Percentiles rank a stretch among this genome's conserved stretches.
Conservation (phyloP, 2,888 invertebrate species). For the Hemaris fuciformis region DNA sequence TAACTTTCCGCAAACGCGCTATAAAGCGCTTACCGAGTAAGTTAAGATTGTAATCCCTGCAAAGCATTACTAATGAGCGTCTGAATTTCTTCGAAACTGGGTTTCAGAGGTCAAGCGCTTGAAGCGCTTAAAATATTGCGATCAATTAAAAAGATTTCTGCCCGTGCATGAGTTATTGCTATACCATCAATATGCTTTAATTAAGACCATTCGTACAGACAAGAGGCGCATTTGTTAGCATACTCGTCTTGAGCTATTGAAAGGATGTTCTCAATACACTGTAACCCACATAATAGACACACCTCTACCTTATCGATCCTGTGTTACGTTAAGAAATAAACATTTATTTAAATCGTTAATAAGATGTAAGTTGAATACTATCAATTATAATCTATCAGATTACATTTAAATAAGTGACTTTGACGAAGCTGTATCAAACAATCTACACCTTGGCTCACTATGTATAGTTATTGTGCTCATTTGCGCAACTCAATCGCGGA, state of each 20-base stretch:
- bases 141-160: neutral
- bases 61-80: neutral
- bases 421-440: slow-evolving; percentile 5
- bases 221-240: neutral
- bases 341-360: neutral
- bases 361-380: slow-evolving; percentile 1
- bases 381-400: neutral
- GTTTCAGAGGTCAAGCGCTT: neutral
- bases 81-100: neutral
- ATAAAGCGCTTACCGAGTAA: neutral
- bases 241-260: neutral
- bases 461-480: slow-evolving; percentile 1
- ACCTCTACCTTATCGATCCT: neutral
- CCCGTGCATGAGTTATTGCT: neutral
- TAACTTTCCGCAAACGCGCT: neutral
- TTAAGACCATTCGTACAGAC: neutral
- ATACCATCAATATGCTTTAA: neutral
- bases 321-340: neutral
- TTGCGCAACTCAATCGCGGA: slow-evolving; percentile 29
- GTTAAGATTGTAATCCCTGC: neutral
- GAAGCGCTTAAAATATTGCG: neutral
- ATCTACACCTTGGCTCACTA: slow-evolving; percentile 10
- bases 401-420: neutral
- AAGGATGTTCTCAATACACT: neutral
- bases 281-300: neutral